A percentile compares a stretch with the other conserved stretches of the same genome.
These are phyloP conservation scores for Campylomormyrus tamandua DNA, from an alignment of 2,113 vertebrate genomes.

Conservation along the genomic window DNA sequence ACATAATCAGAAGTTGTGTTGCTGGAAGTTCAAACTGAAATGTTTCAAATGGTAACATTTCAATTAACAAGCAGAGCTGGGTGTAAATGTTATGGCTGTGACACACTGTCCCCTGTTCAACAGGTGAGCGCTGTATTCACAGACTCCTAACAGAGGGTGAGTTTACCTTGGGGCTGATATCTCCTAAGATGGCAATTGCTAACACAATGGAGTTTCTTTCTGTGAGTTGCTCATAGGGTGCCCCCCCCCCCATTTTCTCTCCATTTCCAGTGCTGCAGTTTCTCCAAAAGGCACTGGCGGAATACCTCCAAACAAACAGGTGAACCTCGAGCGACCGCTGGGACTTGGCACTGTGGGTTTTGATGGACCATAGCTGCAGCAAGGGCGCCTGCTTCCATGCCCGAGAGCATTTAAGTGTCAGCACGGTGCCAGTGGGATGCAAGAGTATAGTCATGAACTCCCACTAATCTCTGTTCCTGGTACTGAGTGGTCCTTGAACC, in stretches of 20 bases:
- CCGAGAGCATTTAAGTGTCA: neutral
- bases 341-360: neutral
- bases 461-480: neutral
- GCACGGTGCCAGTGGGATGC: neutral
- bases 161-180: constrained; percentile 9
- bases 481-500: neutral
- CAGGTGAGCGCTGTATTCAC: constrained; percentile 74
- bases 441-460: neutral
- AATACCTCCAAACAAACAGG: constrained; percentile 77
- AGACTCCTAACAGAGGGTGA: constrained; percentile 74
- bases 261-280: constrained; percentile 73
- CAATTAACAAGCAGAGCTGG: too few relatives aligned
- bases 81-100: neutral
- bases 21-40: neutral
- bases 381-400: neutral
- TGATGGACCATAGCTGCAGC: neutral
- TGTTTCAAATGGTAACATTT: neutral
- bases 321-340: constrained; percentile 33
- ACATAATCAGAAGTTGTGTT: neutral
- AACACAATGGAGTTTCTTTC: neutral
- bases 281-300: constrained; percentile 65
- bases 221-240: neutral
- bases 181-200: neutral
- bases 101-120: neutral
- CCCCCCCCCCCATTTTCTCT: constrained; percentile 15